Evolutionary conservation across 2,888 invertebrate genomes (phyloP).

Genomic region (Perizoma affinitatum): DNA sequence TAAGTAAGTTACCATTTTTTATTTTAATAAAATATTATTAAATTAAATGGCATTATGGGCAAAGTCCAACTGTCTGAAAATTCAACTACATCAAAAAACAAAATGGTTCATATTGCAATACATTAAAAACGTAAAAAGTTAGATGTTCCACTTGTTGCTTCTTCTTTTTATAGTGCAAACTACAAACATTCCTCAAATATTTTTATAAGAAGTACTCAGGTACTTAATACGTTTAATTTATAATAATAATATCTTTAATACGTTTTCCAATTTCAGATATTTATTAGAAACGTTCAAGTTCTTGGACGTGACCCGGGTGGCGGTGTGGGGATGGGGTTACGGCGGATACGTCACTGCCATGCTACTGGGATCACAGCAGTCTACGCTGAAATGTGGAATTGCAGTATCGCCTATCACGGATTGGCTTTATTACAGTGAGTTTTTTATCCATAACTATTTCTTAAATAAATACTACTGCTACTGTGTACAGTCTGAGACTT

Average conservation of each 20-base stretch:
- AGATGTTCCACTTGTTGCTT: slow-evolving; percentile 20
- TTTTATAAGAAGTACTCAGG: too few relatives aligned
- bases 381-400: slow-evolving; percentile 95
- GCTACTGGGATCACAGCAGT: slow-evolving; percentile 93
- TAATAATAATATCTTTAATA: neutral
- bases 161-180: slow-evolving; percentile 1
- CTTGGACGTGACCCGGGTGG: slow-evolving; percentile 93
- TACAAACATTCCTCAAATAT: too few relatives aligned
- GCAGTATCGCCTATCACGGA: slow-evolving; percentile 97
- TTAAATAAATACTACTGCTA: too few relatives aligned
- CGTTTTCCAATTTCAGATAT: slow-evolving; percentile 79
- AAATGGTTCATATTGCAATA: neutral
- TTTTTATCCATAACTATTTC: neutral
- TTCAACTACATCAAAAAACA: slow-evolving; percentile 12
- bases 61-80: neutral
- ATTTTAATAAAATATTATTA: too few relatives aligned
- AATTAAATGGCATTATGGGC: too few relatives aligned
- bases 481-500: too few relatives aligned
- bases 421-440: slow-evolving; percentile 97
- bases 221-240: neutral
- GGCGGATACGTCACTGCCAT: slow-evolving; percentile 97
- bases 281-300: slow-evolving; percentile 92
- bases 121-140: slow-evolving; percentile 9
- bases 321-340: slow-evolving; percentile 98
- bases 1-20: slow-evolving; percentile 78